A percentile compares a stretch with the other conserved stretches of the same genome.
These are phyloP conservation scores for Philopotamus ludificatus DNA, from an alignment of 1,140 invertebrate species.

Conservation along the genomic window DNA sequence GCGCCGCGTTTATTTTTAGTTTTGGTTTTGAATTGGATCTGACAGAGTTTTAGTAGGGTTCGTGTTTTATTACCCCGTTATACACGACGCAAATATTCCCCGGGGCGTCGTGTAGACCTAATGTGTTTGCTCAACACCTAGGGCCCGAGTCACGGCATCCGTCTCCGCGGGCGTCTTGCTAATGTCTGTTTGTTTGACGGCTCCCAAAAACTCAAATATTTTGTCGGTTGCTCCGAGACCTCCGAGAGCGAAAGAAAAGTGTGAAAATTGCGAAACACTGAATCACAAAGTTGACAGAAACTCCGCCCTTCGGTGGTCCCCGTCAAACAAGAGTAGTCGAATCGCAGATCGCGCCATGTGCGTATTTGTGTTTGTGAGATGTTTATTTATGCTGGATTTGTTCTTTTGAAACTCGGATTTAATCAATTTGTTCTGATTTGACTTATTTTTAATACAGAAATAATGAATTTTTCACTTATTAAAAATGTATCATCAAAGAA, in stretches of 20 bases:
- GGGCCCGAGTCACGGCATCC: background rate
- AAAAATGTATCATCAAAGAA: too few relatives aligned
- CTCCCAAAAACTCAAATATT: background rate
- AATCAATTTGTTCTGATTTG: too few relatives aligned
- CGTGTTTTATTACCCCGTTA: background rate
- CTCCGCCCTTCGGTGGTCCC: background rate
- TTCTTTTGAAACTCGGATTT: conserved; percentile 1
- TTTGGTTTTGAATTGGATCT: background rate
- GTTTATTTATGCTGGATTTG: background rate
- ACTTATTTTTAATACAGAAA: too few relatives aligned
- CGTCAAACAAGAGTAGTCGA: background rate
- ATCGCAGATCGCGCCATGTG: background rate
- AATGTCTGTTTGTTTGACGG: conserved; percentile 5
- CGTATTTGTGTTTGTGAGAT: background rate
- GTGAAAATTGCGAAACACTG: background rate
- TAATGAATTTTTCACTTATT: too few relatives aligned
- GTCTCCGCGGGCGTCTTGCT: background rate
- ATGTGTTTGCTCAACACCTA: conserved; percentile 5
- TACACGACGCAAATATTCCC: background rate
- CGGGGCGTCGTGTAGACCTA: background rate
- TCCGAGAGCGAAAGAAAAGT: background rate
- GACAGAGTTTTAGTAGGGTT: background rate
- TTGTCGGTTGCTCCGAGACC: background rate
- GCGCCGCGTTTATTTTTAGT: background rate
- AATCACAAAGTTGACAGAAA: background rate